Evolutionary conservation across 2,888 invertebrate species (phyloP).

Genomic region (Odontomyia ornata): DNA sequence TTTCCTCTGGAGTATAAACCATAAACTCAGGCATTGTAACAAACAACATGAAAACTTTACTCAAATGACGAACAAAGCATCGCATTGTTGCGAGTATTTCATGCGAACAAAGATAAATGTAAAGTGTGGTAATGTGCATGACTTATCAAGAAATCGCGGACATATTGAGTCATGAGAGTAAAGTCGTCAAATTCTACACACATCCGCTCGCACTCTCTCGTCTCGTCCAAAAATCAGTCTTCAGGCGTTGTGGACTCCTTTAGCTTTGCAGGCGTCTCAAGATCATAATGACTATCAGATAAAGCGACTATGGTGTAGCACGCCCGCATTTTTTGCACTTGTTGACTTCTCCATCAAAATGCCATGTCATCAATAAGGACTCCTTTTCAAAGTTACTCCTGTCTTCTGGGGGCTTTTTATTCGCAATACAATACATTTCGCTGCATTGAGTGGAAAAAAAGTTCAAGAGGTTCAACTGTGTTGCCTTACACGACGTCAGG

Average conservation of each 20-base stretch:
- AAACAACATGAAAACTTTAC: too few relatives aligned
- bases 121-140: background rate
- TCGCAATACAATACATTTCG: background rate
- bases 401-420: background rate
- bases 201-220: background rate
- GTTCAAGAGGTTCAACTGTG: background rate
- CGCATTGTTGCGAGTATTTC: background rate
- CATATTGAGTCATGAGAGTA: slow-evolving; percentile 5
- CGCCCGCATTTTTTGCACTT: slow-evolving; percentile 20
- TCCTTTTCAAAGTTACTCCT: background rate
- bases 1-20: too few relatives aligned
- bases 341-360: slow-evolving; percentile 6
- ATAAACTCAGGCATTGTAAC: too few relatives aligned
- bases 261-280: background rate
- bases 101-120: background rate
- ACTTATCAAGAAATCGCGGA: slow-evolving; percentile 6
- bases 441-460: background rate
- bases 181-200: background rate
- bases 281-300: background rate
- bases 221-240: background rate
- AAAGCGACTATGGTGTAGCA: background rate
- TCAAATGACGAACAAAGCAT: background rate
- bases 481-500: background rate
- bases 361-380: slow-evolving; percentile 10
- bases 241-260: too few relatives aligned